Conservation (phyloP, 2,888 invertebrate species). For the Lobophora halterata region DNA sequence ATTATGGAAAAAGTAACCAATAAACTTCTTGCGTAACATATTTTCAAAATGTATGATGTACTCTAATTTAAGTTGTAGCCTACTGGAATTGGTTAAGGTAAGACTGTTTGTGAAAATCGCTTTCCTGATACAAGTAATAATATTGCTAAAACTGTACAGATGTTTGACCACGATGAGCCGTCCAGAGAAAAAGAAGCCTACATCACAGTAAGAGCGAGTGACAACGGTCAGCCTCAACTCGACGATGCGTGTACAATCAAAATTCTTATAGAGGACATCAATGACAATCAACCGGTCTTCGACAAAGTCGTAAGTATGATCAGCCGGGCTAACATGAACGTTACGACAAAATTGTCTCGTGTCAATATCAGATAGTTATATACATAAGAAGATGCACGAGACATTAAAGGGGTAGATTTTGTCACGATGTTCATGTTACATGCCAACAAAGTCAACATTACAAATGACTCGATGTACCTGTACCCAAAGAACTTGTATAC, state of each 20-base stretch:
- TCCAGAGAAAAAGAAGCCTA: constrained; percentile 90
- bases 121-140: constrained; percentile 14
- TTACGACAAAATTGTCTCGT: too few species aligned
- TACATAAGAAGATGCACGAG: too few species aligned
- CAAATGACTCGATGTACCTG: too few species aligned
- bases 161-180: constrained; percentile 95
- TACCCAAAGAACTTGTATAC: too few species aligned
- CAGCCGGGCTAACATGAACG: too few species aligned
- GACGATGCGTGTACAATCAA: constrained; percentile 97
- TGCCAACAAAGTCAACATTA: too few species aligned
- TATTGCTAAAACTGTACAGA: constrained; percentile 57
- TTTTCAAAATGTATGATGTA: neutral
- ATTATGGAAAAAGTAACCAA: too few species aligned
- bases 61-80: constrained; percentile 13
- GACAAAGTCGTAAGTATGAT: constrained; percentile 87
- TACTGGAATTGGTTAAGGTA: constrained; percentile 40
- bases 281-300: constrained; percentile 93
- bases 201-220: constrained; percentile 94
- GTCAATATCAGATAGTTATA: too few species aligned
- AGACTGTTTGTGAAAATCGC: constrained; percentile 1
- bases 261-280: constrained; percentile 94
- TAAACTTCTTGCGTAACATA: too few species aligned
- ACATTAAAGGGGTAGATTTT: too few species aligned
- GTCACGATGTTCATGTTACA: too few species aligned
- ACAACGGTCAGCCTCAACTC: constrained; percentile 93